Conservation (phyloP, 1,140 invertebrate species). For the Zaprionus taronus region DNA sequence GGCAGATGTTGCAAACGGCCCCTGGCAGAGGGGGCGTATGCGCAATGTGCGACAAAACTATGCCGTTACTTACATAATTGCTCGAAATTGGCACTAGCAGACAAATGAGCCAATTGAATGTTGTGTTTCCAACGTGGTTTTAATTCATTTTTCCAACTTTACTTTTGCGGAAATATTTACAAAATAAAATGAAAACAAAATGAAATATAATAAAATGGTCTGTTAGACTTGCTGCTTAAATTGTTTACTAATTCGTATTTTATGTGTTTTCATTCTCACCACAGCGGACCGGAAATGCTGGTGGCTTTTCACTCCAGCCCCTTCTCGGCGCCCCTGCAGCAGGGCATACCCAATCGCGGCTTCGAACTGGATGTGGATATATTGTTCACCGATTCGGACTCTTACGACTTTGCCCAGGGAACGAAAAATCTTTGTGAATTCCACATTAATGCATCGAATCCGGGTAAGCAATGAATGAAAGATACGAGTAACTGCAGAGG, state of each 20-base stretch:
- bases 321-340: slow-evolving; percentile 89
- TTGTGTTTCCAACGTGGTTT: background rate
- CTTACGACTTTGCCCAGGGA: slow-evolving; percentile 88
- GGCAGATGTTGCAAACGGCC: background rate
- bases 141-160: background rate
- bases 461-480: slow-evolving; percentile 76
- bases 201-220: background rate
- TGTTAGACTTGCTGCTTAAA: background rate
- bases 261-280: background rate
- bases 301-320: slow-evolving; percentile 93
- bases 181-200: background rate
- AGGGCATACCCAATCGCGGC: slow-evolving; percentile 88
- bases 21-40: slow-evolving; percentile 32
- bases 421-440: slow-evolving; percentile 88
- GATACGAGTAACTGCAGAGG: background rate
- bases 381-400: slow-evolving; percentile 93
- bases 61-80: slow-evolving; percentile 11
- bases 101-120: background rate
- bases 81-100: slow-evolving; percentile 18
- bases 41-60: slow-evolving; percentile 49
- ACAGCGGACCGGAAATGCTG: slow-evolving; percentile 91
- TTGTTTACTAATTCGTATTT: slow-evolving; percentile 1
- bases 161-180: background rate
- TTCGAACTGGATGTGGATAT: slow-evolving; percentile 94
- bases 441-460: slow-evolving; percentile 88